Evolutionary conservation across 1,140 invertebrate species (phyloP).

Genomic region (Scaptomyza graminum): DNA sequence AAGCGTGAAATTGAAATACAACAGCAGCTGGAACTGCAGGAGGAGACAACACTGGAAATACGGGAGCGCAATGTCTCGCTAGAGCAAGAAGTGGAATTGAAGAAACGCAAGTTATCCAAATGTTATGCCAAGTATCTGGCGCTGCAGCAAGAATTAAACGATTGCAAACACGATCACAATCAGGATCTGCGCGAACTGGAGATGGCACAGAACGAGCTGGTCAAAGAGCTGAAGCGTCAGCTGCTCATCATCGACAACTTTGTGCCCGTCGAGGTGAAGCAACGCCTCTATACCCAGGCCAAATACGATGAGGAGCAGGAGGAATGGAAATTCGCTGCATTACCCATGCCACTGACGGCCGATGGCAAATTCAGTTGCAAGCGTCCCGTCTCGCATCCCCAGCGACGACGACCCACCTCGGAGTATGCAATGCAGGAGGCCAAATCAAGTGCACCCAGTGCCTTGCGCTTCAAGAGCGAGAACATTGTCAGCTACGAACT

Average conservation of each 20-base stretch:
- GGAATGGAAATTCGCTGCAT: slow-evolving; percentile 88
- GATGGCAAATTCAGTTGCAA: slow-evolving; percentile 84
- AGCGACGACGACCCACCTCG: slow-evolving; percentile 88
- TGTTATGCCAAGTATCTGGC: slow-evolving; percentile 83
- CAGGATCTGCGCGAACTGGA: slow-evolving; percentile 92
- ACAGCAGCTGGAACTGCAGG: slow-evolving; percentile 93
- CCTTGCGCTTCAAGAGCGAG: slow-evolving; percentile 89
- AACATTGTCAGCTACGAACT: slow-evolving; percentile 93
- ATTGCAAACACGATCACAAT: slow-evolving; percentile 92
- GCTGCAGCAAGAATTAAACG: slow-evolving; percentile 90
- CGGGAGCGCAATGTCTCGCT: slow-evolving; percentile 93
- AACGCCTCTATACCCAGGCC: slow-evolving; percentile 90
- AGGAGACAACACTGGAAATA: slow-evolving; percentile 94
- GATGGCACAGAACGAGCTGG: slow-evolving; percentile 91
- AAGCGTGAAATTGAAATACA: slow-evolving; percentile 92
- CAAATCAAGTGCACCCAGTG: slow-evolving; percentile 84
- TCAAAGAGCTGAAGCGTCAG: slow-evolving; percentile 91
- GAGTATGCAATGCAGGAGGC: slow-evolving; percentile 89
- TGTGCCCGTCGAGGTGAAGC: slow-evolving; percentile 95
- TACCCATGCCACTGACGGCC: slow-evolving; percentile 67
- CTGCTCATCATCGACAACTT: slow-evolving; percentile 98
- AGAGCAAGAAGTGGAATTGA: slow-evolving; percentile 96
- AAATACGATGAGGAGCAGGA: slow-evolving; percentile 95
- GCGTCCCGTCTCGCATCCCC: slow-evolving; percentile 88
- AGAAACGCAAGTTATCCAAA: slow-evolving; percentile 94